Evolutionary conservation across 1,140 invertebrate species (phyloP), one percentile per base, ranked within the genome.

Genomic region (Drosophila busckii): DNA sequence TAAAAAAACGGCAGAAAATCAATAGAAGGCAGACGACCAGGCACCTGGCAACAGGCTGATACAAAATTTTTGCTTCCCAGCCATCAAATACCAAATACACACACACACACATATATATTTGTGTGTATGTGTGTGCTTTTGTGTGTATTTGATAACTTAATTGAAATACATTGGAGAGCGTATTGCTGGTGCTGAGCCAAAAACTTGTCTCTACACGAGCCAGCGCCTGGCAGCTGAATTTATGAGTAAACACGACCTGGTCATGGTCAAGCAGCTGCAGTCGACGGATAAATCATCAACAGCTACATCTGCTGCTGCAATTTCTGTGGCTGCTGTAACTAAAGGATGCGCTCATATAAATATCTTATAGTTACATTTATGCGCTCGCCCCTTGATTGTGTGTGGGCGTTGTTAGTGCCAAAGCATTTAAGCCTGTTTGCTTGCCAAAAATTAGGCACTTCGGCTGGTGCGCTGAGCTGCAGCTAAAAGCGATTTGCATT

Each of bases 131-230:
- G 12, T 44, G 31, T 59, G 29, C 48, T 29, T 45, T 26, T 29
- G 31, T 13, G 29, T 66, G 31, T 67, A 59, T 80, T 68, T 78
- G 73, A 78, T 80, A 80, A 80, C 73, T 80, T 80, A 80, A 80
- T 80, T 80, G 73, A 80, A 78, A 73, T 68, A 80, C 75, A 70
- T 70, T 76, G 70, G 66, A 76, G 61, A 49, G 38, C 63, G 62
- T 29, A 42, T 20, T 50, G 8, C 49, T 49, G 59, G 59, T 37
- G 68, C 58, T 26, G 65, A 42, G 58, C 64, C 49, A 53, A 31
- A 62, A 56, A 49, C 31, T 35, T 48, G 53, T 56, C 40, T 41
- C 55, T n/a, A n/a, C n/a, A 40, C 16, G 38, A 38, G 23, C 25
- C 19, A n/a, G 32, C 12, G 23, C 64, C 52, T 49, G 46, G 63